These are phyloP conservation scores for Alectura lathami DNA, from an alignment of 2,113 vertebrate species.

Conservation along the genomic window DNA sequence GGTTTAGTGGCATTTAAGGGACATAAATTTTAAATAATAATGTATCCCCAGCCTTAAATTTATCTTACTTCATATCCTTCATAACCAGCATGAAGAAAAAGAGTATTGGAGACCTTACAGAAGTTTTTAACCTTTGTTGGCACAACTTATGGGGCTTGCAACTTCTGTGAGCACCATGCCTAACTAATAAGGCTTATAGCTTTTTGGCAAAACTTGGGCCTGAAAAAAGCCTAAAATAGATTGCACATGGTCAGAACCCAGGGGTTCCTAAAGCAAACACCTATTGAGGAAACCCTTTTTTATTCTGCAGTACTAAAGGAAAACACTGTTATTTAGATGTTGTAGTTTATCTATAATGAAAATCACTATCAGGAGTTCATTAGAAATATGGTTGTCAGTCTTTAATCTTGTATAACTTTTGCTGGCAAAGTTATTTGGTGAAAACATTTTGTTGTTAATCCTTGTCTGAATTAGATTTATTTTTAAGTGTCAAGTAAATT, in stretches of 20 bases:
- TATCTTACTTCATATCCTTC: neutral
- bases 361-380: neutral
- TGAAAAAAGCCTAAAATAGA: neutral
- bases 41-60: neutral
- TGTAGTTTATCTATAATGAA: neutral
- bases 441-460: neutral
- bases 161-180: neutral
- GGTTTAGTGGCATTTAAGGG: neutral
- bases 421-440: neutral
- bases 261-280: neutral
- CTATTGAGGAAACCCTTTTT: neutral
- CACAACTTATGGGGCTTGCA: neutral
- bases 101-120: neutral
- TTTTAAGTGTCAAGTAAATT: slow-evolving; percentile 23
- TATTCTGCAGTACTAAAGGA: neutral
- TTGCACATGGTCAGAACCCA: neutral
- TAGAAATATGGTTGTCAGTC: neutral
- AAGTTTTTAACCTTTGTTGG: neutral
- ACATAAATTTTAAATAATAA: neutral
- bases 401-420: neutral
- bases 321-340: neutral
- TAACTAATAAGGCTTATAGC: neutral
- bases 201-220: neutral
- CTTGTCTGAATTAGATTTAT: neutral
- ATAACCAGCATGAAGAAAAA: neutral